Conservation (phyloP, 2,888 invertebrate species). For the Epicampocera succincta region DNA sequence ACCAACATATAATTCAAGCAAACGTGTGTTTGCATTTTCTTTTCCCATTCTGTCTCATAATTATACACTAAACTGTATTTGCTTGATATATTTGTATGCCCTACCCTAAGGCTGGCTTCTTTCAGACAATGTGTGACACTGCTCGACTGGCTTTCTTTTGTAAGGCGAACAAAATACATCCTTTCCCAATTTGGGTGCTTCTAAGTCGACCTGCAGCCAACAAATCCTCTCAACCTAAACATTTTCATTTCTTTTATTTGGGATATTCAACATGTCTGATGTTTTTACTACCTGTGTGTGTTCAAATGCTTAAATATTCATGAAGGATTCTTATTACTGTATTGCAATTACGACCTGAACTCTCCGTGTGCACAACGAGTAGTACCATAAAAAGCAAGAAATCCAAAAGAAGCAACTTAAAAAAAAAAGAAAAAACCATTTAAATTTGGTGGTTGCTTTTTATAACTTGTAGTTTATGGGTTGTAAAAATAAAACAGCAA, state of each 20-base stretch:
- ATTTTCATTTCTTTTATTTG: background rate
- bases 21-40: conserved; percentile 31
- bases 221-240: background rate
- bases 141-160: no score
- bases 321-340: conserved; percentile 53
- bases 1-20: conserved; percentile 63
- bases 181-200: background rate
- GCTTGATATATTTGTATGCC: background rate
- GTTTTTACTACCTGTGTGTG: conserved; percentile 55
- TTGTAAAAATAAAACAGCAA: conserved; percentile 49
- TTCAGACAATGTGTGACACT: no score
- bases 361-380: background rate
- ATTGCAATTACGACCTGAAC: conserved; percentile 61
- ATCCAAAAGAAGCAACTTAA: background rate
- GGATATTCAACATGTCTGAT: conserved; percentile 43
- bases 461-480: conserved; percentile 61
- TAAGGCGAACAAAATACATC: no score
- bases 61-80: background rate
- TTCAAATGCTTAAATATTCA: conserved; percentile 64
- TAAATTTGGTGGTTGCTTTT: conserved; percentile 53
- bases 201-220: background rate
- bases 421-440: background rate
- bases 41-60: background rate
- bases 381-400: conserved; percentile 13
- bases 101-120: background rate